Evolutionary conservation across 30 jellyfish, hydroid and myxozoan genomes (phyloP).

Genomic region (Mastigias papua): DNA sequence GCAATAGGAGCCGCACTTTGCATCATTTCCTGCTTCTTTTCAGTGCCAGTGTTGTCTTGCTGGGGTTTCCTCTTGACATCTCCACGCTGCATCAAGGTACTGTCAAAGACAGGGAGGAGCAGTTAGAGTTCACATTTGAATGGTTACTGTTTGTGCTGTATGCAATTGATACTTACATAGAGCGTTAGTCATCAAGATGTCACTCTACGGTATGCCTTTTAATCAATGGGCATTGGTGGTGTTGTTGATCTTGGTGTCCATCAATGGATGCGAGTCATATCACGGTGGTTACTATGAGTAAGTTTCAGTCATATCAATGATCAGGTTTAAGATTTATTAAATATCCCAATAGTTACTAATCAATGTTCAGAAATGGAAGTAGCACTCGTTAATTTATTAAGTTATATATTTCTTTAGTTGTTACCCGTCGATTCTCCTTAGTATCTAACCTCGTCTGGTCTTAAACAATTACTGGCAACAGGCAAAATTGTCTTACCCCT

Average conservation of each 20-base stretch:
- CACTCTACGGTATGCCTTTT: background rate
- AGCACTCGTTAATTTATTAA: too few relatives aligned
- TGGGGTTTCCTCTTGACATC: background rate
- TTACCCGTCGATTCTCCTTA: too few relatives aligned
- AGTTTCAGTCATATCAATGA: background rate
- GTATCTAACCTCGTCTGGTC: too few relatives aligned
- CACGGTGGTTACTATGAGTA: constrained; percentile 1
- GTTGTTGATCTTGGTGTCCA: background rate
- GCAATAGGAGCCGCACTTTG: background rate
- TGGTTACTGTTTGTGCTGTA: too few relatives aligned
- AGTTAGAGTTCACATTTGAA: too few relatives aligned
- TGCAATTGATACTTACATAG: too few relatives aligned
- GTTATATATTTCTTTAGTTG: too few relatives aligned
- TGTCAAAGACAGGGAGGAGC: background rate
- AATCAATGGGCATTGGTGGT: background rate
- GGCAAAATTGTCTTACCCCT: too few relatives aligned
- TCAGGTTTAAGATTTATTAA: too few relatives aligned
- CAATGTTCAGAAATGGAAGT: too few relatives aligned
- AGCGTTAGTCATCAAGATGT: background rate
- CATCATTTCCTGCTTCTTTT: background rate
- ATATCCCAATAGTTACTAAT: too few relatives aligned
- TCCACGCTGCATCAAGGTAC: background rate
- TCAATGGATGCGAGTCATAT: constrained; percentile 13
- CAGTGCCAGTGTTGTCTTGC: background rate
- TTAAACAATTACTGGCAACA: too few relatives aligned